phyloP scores from a whole-genome alignment of 2,888 invertebrate species.

The Dicroscelio sp. region DNA sequence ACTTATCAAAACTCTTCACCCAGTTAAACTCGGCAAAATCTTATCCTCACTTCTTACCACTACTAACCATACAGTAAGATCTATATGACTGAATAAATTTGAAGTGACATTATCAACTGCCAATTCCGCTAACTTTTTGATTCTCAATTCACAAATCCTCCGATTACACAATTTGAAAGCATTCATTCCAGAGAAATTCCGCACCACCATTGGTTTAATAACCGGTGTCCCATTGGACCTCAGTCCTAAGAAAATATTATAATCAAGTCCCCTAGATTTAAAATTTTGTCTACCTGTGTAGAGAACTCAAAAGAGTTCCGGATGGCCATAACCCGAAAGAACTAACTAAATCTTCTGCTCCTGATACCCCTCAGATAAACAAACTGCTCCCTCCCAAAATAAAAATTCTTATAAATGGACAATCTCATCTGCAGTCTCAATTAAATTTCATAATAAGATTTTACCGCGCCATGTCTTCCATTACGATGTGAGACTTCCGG shows the following conservation, averaged over 20 bases:
- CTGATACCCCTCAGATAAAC: no score
- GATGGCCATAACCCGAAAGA: no score
- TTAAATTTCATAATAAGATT: background rate
- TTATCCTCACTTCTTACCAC: no score
- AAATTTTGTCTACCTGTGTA: background rate
- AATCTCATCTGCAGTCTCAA: constrained; percentile 2
- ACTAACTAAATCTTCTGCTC: no score
- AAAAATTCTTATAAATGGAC: no score
- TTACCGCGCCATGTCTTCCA: background rate
- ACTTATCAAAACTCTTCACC: no score
- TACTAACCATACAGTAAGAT: background rate
- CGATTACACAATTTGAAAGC: background rate
- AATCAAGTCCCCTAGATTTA: background rate
- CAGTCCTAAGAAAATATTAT: background rate
- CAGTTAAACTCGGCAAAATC: no score
- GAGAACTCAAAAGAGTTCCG: no score
- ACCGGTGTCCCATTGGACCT: background rate
- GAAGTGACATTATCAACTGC: background rate
- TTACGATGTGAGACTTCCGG: background rate
- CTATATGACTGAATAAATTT: background rate
- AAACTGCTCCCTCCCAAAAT: no score
- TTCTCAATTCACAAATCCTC: background rate
- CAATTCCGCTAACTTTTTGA: background rate
- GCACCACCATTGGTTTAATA: background rate
- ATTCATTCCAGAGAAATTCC: constrained; percentile 16